Base-by-base conservation (phyloP, 2,113 vertebrate species). In the Kryptolebias marmoratus region DNA sequence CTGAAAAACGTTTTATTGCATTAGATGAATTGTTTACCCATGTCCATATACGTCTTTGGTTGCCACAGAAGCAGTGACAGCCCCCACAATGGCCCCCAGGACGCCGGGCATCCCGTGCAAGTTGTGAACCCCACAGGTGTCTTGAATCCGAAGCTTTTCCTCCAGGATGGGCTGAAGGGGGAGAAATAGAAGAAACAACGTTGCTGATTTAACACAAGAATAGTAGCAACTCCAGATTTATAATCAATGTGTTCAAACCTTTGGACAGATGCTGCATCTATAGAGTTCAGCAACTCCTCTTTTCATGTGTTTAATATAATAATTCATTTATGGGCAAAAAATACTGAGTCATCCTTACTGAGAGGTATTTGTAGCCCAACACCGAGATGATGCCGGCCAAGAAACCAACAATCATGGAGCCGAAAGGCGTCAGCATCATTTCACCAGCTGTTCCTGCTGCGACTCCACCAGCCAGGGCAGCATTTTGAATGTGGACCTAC, bases 401-500 rank as follows among this genome's bases (percentile, higher is more conserved):
- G 68, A 96, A 93, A 1, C 97, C 97, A 0, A 95, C 94, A 0
- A 91, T 91, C 91, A 98, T 95, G 22, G 97, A 95, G 50, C 97
- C 97, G 0, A 93, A 95, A 0, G 97, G 95, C 0, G 96, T 96
- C 77, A 96, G 81, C 94, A 97, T 95, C 97, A 98, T 98, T 82
- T 99, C 96, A 1, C 93, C 95, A 0, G 96, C 91, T 1, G 96
- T 98, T 11, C 97, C 97, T 36, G 95, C 95, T 3, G 96, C 78
- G 0, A 97, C 96, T 0, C 88, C 90, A 0, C 95, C 94, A 0
- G 97, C 96, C 90, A 98, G 76, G 0, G 95, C 93, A 1, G 97
- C 96, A 0, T 98, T 97, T 76, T 98, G 97, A 73, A 98, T 87
- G 86, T 97, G 97, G 12, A 96, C 95, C 97, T 98, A 57, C 1